These are phyloP conservation scores for Drosophila gunungcola DNA, from an alignment of 1,140 invertebrate genomes.

Conservation along the genomic window DNA sequence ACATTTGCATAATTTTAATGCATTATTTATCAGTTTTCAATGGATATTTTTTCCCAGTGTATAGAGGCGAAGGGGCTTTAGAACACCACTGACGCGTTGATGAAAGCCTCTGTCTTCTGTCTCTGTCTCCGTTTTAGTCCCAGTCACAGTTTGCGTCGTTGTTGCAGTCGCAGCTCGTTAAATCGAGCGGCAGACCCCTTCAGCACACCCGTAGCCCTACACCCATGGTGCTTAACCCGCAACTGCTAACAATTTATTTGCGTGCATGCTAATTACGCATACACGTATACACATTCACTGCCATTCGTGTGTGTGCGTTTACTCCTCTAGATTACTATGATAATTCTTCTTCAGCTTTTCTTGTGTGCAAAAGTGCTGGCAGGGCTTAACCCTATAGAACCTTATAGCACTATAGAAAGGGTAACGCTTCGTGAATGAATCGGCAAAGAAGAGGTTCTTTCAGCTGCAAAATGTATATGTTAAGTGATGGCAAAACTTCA, in stretches of 20 bases:
- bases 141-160: slow-evolving; percentile 10
- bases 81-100: slow-evolving; percentile 33
- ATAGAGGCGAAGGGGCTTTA: not conserved
- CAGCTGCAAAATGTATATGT: slow-evolving; percentile 1
- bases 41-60: not conserved
- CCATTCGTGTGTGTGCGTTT: slow-evolving; percentile 27
- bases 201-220: not conserved
- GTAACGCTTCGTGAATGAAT: slow-evolving; percentile 29
- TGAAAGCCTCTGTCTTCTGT: slow-evolving; percentile 56
- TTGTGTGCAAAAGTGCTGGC: slow-evolving; percentile 19
- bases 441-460: not conserved
- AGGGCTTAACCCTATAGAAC: slow-evolving; percentile 24
- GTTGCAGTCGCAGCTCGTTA: slow-evolving; percentile 74
- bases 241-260: slow-evolving; percentile 63
- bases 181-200: slow-evolving; percentile 60
- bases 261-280: slow-evolving; percentile 78
- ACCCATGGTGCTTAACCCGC: slow-evolving; percentile 27
- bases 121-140: slow-evolving; percentile 28
- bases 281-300: slow-evolving; percentile 26
- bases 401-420: not conserved
- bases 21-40: too few species aligned
- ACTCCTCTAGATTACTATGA: slow-evolving; percentile 53
- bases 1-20: too few species aligned
- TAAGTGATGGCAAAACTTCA: slow-evolving; percentile 1
- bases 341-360: slow-evolving; percentile 31